Conservation (phyloP, 2,113 vertebrate genomes). For the Marmota flaviventris region DNA sequence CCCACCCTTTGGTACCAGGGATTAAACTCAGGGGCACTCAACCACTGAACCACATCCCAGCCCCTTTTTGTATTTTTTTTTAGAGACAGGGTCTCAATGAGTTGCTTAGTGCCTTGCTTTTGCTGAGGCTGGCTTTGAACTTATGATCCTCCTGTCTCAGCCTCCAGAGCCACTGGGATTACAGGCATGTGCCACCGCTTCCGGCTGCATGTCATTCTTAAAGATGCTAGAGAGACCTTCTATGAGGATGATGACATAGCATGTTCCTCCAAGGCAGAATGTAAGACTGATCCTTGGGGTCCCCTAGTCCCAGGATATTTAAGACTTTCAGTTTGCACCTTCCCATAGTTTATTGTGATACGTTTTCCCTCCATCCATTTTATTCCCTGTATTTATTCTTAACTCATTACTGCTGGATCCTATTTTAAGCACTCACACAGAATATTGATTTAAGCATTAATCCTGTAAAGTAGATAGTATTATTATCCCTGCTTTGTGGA, state of each 20-base stretch:
- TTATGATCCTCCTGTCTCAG: no score
- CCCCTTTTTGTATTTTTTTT: no score
- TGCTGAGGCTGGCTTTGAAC: no score
- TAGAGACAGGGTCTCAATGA: no score
- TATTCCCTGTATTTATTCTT: background rate
- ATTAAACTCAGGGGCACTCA: no score
- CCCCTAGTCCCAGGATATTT: background rate
- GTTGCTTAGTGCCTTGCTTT: no score
- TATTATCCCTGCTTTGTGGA: background rate
- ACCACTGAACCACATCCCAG: no score
- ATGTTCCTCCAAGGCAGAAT: background rate
- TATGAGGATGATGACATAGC: background rate
- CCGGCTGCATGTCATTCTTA: background rate
- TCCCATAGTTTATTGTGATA: background rate
- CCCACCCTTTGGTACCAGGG: no score
- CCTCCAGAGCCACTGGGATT: no score
- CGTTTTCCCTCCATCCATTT: background rate
- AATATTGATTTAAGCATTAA: background rate
- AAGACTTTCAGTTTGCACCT: background rate
- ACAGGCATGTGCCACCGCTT: no score
- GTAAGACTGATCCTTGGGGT: background rate
- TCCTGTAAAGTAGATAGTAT: background rate
- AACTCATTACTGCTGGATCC: background rate
- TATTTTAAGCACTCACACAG: background rate
- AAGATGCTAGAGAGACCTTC: background rate